Conservation (phyloP, 1,140 invertebrate genomes). For the Drosophila arawakana region DNA sequence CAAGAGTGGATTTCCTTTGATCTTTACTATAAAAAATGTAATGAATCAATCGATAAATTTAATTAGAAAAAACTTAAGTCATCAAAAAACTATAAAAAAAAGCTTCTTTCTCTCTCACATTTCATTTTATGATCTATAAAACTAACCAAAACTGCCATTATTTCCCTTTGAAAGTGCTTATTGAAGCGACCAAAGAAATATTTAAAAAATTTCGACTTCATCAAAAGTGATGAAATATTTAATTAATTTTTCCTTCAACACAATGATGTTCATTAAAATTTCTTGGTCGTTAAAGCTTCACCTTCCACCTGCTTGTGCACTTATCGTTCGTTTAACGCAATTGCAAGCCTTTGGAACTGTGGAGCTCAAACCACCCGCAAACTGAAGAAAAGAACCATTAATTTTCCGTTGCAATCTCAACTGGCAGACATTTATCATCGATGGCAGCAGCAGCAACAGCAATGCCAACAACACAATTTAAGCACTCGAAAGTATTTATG, state of each 20-base stretch:
- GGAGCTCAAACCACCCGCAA: slow-evolving; percentile 1
- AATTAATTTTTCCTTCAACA: slow-evolving; percentile 1
- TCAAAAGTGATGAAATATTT: no score
- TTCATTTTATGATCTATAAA: no score
- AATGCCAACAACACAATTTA: slow-evolving; percentile 51
- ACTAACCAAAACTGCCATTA: no score
- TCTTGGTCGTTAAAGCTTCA: neutral
- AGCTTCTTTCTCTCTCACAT: no score
- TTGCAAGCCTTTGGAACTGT: slow-evolving; percentile 2
- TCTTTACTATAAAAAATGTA: no score
- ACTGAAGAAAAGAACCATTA: slow-evolving; percentile 36
- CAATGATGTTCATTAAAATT: slow-evolving; percentile 10
- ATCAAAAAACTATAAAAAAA: no score
- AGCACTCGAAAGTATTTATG: slow-evolving; percentile 70
- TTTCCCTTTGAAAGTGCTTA: no score
- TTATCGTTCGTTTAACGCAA: slow-evolving; percentile 24
- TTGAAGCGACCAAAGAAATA: no score
- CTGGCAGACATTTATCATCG: slow-evolving; percentile 72
- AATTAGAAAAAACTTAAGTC: no score
- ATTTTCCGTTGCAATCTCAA: slow-evolving; percentile 64
- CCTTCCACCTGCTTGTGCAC: slow-evolving; percentile 27
- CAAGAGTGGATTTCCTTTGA: no score
- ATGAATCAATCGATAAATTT: no score
- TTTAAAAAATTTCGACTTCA: no score
- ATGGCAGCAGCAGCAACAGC: slow-evolving; percentile 36